Evolutionary conservation across 2,113 vertebrate species (phyloP).

Genomic region (Aleadryas rufinucha): DNA sequence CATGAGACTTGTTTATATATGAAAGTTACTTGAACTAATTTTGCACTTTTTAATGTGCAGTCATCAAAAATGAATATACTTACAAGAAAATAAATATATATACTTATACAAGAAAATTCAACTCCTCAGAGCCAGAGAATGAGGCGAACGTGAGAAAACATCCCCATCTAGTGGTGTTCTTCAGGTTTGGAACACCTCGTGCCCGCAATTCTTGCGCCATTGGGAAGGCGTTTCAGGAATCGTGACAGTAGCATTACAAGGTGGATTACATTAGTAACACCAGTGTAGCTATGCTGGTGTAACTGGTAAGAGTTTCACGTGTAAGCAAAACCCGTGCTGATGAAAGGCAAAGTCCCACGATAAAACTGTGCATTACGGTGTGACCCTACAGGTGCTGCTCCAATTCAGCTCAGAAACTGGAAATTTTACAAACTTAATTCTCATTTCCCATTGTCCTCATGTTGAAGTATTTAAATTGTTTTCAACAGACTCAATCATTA

Average conservation of each 20-base stretch:
- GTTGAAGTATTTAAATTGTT: neutral
- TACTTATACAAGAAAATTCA: no score
- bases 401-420: neutral
- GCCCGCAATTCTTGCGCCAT: fast-evolving
- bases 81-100: no score
- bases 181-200: fast-evolving
- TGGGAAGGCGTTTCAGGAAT: fast-evolving
- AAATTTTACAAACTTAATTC: neutral
- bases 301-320: neutral
- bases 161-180: slow-evolving; percentile 40
- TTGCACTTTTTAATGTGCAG: neutral
- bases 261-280: neutral
- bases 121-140: fast-evolving
- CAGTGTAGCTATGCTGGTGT: fast-evolving
- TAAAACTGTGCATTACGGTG: fast-evolving
- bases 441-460: neutral
- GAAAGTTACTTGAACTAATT: neutral
- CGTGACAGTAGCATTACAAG: fast-evolving
- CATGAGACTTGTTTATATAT: neutral
- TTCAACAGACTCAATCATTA: neutral
- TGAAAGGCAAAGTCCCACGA: neutral
- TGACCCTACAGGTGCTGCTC: neutral
- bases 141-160: neutral
- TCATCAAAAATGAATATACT: neutral
- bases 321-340: neutral